These are phyloP conservation scores for Trileptium ribeirensis DNA, from an alignment of 2,888 invertebrate species.

Conservation along the genomic window DNA sequence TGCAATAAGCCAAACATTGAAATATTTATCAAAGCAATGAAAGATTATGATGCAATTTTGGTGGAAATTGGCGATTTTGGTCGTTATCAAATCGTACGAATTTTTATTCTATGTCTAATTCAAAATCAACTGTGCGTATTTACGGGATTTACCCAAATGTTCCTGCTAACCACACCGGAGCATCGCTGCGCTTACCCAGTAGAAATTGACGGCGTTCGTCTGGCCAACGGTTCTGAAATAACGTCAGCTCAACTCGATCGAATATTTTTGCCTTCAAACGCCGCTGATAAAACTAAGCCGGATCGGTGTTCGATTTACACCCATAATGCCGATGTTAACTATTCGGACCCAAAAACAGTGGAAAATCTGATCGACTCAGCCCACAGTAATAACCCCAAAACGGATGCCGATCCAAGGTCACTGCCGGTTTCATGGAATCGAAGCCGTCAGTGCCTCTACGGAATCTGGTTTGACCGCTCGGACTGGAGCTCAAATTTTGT, in stretches of 20 bases:
- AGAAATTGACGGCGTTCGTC: not conserved
- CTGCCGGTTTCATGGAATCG: not conserved
- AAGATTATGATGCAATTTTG: constrained; percentile 29
- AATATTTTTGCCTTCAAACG: not conserved
- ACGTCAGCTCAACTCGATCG: not conserved
- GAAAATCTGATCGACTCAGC: too few relatives aligned
- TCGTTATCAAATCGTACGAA: constrained; percentile 41
- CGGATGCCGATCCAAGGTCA: not conserved
- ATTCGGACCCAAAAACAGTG: not conserved
- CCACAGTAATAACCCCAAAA: too few relatives aligned
- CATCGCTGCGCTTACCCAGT: constrained; percentile 65
- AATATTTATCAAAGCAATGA: too few relatives aligned
- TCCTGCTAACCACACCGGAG: constrained; percentile 60
- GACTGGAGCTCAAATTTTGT: not conserved
- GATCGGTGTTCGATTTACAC: not conserved
- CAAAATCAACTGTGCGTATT: constrained; percentile 42
- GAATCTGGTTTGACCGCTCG: not conserved
- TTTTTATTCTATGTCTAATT: constrained; percentile 43
- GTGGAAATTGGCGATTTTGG: constrained; percentile 42
- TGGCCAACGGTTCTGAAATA: too few relatives aligned
- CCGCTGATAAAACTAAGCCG: not conserved
- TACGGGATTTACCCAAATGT: constrained; percentile 41
- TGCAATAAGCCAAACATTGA: too few relatives aligned
- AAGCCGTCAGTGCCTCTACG: not conserved
- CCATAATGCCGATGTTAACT: not conserved